A percentile compares a stretch with the other conserved stretches of the same genome.
Evolutionary conservation across 1,140 invertebrate species (phyloP).

Genomic region (Bathynomus jamesi): DNA sequence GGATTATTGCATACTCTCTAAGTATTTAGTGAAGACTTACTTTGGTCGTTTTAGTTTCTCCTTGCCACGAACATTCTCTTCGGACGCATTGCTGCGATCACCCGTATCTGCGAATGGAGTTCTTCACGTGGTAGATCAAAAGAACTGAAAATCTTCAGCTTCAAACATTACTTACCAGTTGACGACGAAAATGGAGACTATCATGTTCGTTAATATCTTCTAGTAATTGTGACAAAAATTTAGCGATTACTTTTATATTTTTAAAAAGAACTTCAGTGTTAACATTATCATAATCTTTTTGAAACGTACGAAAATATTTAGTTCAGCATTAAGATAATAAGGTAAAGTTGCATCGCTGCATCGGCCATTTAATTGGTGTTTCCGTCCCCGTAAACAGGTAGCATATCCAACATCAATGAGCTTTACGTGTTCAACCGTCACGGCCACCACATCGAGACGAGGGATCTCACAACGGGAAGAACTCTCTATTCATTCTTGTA

Average conservation of each 20-base stretch:
- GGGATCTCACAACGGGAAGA: slow-evolving; percentile 83
- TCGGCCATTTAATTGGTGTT: not conserved
- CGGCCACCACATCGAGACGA: slow-evolving; percentile 86
- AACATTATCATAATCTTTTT: too few species aligned
- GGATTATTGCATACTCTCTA: not conserved
- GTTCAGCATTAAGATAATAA: too few species aligned
- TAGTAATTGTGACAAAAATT: too few species aligned
- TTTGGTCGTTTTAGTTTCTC: not conserved
- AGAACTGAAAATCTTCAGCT: slow-evolving; percentile 68
- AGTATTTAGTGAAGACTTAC: not conserved
- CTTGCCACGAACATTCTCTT: not conserved
- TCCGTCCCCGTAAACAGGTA: slow-evolving; percentile 20
- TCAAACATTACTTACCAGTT: slow-evolving; percentile 79
- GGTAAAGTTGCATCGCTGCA: too few species aligned
- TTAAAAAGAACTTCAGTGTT: too few species aligned
- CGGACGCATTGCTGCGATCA: slow-evolving; percentile 58
- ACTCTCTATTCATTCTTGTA: slow-evolving; percentile 90
- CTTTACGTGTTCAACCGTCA: slow-evolving; percentile 78
- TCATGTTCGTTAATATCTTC: slow-evolving; percentile 59
- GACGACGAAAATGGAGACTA: slow-evolving; percentile 77
- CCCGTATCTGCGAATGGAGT: slow-evolving; percentile 89
- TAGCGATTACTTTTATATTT: too few species aligned
- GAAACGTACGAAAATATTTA: too few species aligned
- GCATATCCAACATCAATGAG: slow-evolving; percentile 68
- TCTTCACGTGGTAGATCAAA: slow-evolving; percentile 88